phyloP scores from a whole-genome alignment of 1,140 invertebrate species.

The Zaprionus inermis region DNA sequence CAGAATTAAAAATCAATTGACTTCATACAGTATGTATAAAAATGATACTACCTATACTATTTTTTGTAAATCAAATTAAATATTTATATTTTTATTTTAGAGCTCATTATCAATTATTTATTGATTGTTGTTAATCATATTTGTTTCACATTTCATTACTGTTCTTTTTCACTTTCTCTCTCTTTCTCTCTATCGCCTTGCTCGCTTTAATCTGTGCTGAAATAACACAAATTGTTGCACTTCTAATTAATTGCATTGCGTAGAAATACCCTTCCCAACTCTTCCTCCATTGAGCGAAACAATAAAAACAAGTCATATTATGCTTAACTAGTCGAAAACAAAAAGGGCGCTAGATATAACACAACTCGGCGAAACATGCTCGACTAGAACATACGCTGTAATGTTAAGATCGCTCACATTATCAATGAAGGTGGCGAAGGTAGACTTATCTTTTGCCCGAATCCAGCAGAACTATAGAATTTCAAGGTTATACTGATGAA shows the following conservation, averaged over 20 bases:
- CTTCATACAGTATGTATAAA: too few relatives aligned
- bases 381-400: background rate
- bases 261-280: conserved; percentile 7
- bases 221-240: conserved; percentile 31
- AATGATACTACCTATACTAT: too few relatives aligned
- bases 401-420: background rate
- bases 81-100: background rate
- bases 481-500: too few relatives aligned
- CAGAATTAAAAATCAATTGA: too few relatives aligned
- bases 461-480: too few relatives aligned
- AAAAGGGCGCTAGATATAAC: conserved; percentile 27
- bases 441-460: background rate
- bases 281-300: background rate
- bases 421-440: background rate
- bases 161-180: background rate
- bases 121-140: conserved; percentile 3
- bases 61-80: background rate
- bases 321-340: conserved; percentile 15
- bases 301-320: conserved; percentile 17
- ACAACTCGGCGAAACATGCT: background rate
- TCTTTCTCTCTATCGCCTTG: too few relatives aligned
- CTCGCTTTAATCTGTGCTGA: conserved; percentile 15
- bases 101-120: conserved; percentile 8
- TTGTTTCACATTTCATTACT: background rate
- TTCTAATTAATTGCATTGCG: conserved; percentile 69